phyloP scores from a whole-genome alignment of 2,113 vertebrate species.

The Cavia porcellus region DNA sequence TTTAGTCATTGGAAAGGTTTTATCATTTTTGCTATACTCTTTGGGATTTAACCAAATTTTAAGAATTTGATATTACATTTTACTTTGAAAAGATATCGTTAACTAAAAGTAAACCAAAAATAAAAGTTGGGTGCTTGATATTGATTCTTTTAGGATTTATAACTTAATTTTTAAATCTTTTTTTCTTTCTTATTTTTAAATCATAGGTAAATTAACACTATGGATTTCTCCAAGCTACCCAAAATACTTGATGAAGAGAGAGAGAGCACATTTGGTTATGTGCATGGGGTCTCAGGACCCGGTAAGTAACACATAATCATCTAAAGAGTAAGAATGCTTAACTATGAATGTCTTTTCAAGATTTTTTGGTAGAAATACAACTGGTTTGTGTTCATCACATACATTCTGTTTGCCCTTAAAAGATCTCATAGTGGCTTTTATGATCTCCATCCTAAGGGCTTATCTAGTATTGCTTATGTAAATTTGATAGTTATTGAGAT shows the following conservation, averaged over 20 bases:
- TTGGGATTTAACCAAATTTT: conserved; percentile 29
- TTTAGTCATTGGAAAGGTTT: neutral
- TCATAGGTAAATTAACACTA: conserved; percentile 87
- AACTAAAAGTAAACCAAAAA: conserved; percentile 34
- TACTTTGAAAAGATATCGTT: conserved; percentile 38
- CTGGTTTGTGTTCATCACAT: neutral
- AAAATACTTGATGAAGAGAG: conserved; percentile 96
- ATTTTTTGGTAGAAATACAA: conserved; percentile 9
- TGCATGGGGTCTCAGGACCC: conserved; percentile 98
- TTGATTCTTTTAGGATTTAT: conserved; percentile 54
- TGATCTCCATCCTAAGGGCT: neutral
- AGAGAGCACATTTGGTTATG: conserved; percentile 96
- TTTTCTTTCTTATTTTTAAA: conserved; percentile 53
- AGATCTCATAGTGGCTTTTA: neutral
- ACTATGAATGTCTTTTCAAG: neutral
- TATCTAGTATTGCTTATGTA: neutral
- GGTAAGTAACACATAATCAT: conserved; percentile 87
- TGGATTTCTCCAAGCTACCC: conserved; percentile 97
- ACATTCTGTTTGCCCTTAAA: neutral
- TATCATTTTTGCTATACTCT: neutral
- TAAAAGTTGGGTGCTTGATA: neutral
- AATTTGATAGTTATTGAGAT: neutral
- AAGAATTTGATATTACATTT: conserved; percentile 49
- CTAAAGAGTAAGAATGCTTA: conserved; percentile 10
- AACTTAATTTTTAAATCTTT: conserved; percentile 28